Evolutionary conservation across 92 coral and sea anemone species (phyloP).

Genomic region (Meandrina meandrites): DNA sequence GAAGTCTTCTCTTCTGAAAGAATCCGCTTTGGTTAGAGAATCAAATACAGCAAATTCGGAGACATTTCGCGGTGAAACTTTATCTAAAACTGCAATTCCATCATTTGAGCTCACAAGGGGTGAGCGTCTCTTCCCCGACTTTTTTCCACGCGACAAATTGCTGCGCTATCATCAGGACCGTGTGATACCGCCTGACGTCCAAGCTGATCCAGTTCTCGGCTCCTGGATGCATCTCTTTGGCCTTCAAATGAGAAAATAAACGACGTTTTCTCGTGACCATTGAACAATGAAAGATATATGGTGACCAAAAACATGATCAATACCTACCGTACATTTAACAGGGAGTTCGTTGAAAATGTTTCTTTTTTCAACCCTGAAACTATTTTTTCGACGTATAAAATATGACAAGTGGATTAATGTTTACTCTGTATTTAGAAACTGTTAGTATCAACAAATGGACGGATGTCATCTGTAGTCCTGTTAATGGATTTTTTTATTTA

Average conservation of each 20-base stretch:
- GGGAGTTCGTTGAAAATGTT: not conserved
- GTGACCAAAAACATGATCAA: not conserved
- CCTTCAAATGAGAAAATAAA: not conserved
- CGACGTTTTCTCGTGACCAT: not conserved
- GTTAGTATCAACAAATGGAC: not conserved
- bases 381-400: not conserved
- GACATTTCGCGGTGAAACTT: not conserved
- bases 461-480: not conserved
- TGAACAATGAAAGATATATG: not conserved
- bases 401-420: not conserved
- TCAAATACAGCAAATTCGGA: not conserved
- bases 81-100: not conserved
- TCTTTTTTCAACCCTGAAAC: too few species aligned
- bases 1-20: not conserved
- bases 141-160: conserved; percentile 24
- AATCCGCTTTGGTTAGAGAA: not conserved
- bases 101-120: not conserved
- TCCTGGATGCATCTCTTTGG: conserved; percentile 38
- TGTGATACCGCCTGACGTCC: not conserved
- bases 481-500: not conserved
- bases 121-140: conserved; percentile 19
- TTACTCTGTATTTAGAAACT: not conserved
- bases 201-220: conserved; percentile 32
- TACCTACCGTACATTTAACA: not conserved
- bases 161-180: not conserved